These are phyloP conservation scores for Malurus splendens DNA, from an alignment of 2,797 vertebrate species.

Conservation along the genomic window DNA sequence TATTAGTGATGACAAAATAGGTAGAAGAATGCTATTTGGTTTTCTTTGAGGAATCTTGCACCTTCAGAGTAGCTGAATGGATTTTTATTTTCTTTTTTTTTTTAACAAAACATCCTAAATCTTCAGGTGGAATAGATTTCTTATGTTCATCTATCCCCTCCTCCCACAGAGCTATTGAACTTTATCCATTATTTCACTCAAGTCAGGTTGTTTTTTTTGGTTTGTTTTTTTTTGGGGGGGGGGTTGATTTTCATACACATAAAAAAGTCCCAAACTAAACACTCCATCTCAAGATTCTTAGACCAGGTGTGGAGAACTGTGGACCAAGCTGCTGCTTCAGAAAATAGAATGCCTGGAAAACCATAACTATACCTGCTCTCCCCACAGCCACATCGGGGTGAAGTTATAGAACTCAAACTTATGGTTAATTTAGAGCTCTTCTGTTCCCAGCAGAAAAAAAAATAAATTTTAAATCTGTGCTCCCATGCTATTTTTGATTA, in stretches of 20 bases:
- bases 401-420: background rate
- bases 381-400: accelerated
- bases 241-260: background rate
- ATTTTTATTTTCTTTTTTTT: background rate
- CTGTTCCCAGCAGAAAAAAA: background rate
- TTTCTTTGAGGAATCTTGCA: background rate
- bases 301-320: background rate
- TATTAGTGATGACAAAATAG: background rate
- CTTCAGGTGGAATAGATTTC: background rate
- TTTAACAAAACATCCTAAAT: background rate
- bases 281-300: background rate
- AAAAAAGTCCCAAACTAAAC: background rate
- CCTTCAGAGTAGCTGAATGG: background rate
- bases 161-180: background rate
- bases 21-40: background rate
- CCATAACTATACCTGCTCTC: accelerated
- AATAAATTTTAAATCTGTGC: background rate
- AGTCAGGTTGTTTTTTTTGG: too few species aligned
- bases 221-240: background rate
- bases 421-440: background rate
- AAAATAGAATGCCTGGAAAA: background rate
- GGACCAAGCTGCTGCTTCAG: background rate
- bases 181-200: background rate
- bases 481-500: background rate
- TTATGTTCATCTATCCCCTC: background rate